Conservation (phyloP, 2,113 vertebrate species). For the Atherinomorus stipes region DNA sequence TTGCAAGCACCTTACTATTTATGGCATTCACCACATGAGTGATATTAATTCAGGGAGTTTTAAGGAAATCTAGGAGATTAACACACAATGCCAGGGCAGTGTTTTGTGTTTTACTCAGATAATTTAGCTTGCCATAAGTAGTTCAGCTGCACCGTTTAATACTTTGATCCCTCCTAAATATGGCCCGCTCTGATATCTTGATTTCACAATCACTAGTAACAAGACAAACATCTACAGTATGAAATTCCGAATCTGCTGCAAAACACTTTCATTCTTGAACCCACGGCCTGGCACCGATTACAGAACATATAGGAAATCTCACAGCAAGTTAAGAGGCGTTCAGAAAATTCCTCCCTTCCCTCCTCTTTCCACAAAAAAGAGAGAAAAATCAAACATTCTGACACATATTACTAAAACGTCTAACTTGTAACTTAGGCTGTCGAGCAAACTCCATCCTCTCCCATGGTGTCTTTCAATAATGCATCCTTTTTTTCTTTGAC, state of each 20-base stretch:
- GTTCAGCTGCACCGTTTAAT: constrained; percentile 46
- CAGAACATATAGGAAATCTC: background rate
- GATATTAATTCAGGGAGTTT: constrained; percentile 25
- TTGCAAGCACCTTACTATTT: constrained; percentile 16
- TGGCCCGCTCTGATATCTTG: constrained; percentile 16
- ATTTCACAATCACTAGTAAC: constrained; percentile 30
- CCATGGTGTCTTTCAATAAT: constrained; percentile 9
- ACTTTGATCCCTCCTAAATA: constrained; percentile 55
- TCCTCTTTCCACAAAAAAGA: background rate
- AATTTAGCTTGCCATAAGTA: constrained; percentile 37
- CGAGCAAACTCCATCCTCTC: background rate
- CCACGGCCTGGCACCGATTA: background rate
- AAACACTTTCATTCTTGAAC: constrained; percentile 12
- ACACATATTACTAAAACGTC: constrained; percentile 11
- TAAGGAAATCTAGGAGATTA: constrained; percentile 26
- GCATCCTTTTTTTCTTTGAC: background rate
- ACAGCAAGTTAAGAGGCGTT: background rate
- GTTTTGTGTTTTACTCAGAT: constrained; percentile 36
- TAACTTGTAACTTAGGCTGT: constrained; percentile 10
- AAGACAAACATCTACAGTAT: constrained; percentile 20
- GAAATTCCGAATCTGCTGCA: background rate
- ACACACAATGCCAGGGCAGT: constrained; percentile 20
- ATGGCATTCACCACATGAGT: constrained; percentile 8
- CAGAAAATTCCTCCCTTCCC: background rate
- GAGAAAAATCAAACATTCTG: constrained; percentile 9